phyloP scores from a whole-genome alignment of 2,113 vertebrate species.

The Macheiramphus alcinus region DNA sequence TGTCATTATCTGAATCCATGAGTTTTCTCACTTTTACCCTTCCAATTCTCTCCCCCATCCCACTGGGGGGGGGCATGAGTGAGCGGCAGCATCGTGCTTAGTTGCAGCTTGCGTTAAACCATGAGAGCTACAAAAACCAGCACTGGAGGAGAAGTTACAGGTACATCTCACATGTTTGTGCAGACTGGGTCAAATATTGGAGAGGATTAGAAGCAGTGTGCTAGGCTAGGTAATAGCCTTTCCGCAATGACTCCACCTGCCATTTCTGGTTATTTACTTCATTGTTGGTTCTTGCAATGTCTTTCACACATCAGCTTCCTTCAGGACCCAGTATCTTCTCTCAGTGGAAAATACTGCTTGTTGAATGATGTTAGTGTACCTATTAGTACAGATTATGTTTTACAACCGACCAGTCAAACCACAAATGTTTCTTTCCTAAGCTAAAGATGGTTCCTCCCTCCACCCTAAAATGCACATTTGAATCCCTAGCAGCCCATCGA shows the following conservation, averaged over 20 bases:
- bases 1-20: no score
- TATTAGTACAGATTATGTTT: background rate
- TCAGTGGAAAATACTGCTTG: background rate
- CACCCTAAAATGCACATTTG: background rate
- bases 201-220: background rate
- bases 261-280: background rate
- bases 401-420: background rate
- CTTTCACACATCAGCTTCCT: background rate
- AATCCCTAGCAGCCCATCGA: background rate
- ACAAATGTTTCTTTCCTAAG: background rate
- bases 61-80: no score
- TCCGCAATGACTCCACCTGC: background rate
- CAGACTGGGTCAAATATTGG: background rate
- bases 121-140: background rate
- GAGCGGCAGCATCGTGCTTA: no score
- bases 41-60: no score
- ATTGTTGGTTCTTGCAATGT: background rate
- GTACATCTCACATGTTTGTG: background rate
- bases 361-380: background rate
- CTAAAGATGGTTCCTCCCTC: background rate
- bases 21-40: no score
- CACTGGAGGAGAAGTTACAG: background rate
- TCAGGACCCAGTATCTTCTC: background rate
- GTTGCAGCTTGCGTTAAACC: no score
- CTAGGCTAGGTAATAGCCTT: background rate